phyloP scores from a whole-genome alignment of 2,888 invertebrate genomes.

The Gymnoscelis rufifasciata region DNA sequence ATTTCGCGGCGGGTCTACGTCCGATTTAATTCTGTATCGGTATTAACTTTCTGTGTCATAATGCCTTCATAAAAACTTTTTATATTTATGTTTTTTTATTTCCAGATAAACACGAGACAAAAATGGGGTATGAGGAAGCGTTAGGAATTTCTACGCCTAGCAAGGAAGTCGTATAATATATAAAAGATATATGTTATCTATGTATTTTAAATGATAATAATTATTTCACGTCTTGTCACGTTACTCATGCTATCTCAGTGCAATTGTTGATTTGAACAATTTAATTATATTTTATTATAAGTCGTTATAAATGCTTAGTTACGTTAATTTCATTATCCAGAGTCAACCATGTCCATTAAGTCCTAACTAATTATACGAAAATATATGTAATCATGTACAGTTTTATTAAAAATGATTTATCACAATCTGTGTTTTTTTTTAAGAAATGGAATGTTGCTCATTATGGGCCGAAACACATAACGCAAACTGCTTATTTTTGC shows the following conservation, averaged over 20 bases:
- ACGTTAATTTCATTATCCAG: conserved; percentile 55
- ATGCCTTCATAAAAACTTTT: no score
- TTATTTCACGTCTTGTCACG: conserved; percentile 41
- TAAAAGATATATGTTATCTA: conserved; percentile 22
- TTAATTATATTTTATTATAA: conserved; percentile 49
- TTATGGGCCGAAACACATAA: no score
- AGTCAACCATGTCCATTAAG: conserved; percentile 68
- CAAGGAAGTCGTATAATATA: conserved; percentile 85
- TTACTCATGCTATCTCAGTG: conserved; percentile 63
- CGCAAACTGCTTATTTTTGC: no score
- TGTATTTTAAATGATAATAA: conserved; percentile 16
- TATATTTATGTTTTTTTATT: conserved; percentile 13
- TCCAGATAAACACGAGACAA: conserved; percentile 78
- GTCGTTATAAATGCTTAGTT: conserved; percentile 39
- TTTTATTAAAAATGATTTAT: conserved; percentile 66
- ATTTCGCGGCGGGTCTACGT: no score
- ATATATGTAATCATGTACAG: conserved; percentile 66
- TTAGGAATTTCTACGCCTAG: conserved; percentile 94
- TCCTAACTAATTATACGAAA: conserved; percentile 34
- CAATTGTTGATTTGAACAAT: conserved; percentile 71
- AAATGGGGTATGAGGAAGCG: conserved; percentile 92
- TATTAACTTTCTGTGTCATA: no score
- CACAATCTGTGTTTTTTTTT: conserved; percentile 23
- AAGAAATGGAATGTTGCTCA: no score
- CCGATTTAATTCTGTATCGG: no score